Evolutionary conservation across 2,113 vertebrate species (phyloP).

Genomic region (Sakesphorus luctuosus): DNA sequence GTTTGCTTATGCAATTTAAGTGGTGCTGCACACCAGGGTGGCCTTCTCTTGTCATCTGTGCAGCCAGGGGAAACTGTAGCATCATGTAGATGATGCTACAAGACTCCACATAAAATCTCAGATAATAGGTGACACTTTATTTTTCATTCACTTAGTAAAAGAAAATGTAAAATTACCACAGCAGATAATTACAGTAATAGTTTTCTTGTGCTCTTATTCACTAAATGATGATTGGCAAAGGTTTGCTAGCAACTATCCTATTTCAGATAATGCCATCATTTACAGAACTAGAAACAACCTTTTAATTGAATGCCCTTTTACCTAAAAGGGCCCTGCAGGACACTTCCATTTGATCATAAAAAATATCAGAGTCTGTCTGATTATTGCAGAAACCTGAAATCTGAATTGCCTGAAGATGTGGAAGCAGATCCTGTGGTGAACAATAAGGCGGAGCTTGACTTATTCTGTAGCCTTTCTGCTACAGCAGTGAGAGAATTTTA

Average conservation of each 20-base stretch:
- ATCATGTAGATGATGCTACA: neutral
- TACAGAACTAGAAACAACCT: neutral
- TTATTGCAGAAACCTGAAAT: neutral
- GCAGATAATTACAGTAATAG: neutral
- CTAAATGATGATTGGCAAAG: neutral
- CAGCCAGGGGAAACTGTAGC: neutral
- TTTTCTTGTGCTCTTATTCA: neutral
- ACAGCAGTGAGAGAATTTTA: neutral
- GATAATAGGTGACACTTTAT: neutral
- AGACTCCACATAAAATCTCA: neutral
- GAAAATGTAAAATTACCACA: neutral
- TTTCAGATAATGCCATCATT: neutral
- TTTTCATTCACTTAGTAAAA: neutral
- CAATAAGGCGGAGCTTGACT: neutral
- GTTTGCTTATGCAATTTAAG: accelerated
- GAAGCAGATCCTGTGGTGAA: neutral
- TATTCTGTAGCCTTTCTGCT: neutral
- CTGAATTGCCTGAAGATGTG: neutral
- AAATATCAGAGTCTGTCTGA: neutral
- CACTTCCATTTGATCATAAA: neutral
- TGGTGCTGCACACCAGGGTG: neutral
- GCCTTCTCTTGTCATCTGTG: neutral
- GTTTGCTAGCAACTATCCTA: neutral
- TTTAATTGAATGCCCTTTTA: neutral
- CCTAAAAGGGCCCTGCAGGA: neutral